These are phyloP conservation scores for Itoplectis maculator DNA, from an alignment of 2,888 invertebrate genomes.

Conservation along the genomic window DNA sequence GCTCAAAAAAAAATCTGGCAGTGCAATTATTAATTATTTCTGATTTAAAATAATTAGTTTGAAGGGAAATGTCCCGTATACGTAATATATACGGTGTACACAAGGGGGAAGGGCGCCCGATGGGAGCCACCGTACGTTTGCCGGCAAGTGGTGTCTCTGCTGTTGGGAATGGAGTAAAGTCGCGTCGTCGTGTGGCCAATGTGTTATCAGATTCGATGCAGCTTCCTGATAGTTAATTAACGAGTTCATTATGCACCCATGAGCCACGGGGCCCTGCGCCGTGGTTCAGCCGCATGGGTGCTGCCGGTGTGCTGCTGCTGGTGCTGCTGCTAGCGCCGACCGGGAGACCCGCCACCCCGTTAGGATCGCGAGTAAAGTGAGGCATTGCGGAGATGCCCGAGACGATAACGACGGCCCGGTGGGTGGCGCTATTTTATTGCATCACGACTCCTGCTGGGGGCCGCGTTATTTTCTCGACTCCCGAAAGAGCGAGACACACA, in stretches of 20 bases:
- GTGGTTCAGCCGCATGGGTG: too few species aligned
- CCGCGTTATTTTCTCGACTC: constrained; percentile 53
- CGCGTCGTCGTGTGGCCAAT: constrained; percentile 81
- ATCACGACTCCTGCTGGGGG: constrained; percentile 80
- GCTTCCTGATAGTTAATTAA: constrained; percentile 84
- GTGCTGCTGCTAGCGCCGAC: constrained; percentile 37
- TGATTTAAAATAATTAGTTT: too few species aligned
- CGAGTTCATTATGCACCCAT: constrained; percentile 85
- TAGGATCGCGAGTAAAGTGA: constrained; percentile 80
- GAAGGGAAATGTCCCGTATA: constrained; percentile 20
- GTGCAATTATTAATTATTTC: too few species aligned
- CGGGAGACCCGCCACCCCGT: constrained; percentile 62
- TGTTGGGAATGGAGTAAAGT: constrained; percentile 73
- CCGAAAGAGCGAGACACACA: constrained; percentile 38
- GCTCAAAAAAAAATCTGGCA: too few species aligned
- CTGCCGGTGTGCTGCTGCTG: too few species aligned
- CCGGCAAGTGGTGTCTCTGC: constrained; percentile 59
- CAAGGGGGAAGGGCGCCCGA: constrained; percentile 26
- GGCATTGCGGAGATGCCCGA: constrained; percentile 83
- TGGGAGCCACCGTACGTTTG: constrained; percentile 59
- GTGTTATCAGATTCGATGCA: constrained; percentile 84
- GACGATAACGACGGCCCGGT: constrained; percentile 81
- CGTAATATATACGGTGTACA: not conserved
- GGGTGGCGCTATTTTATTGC: constrained; percentile 84
- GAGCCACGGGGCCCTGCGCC: constrained; percentile 72